Evolutionary conservation across 2,113 vertebrate species (phyloP), one percentile per base, ranked within the genome.

Genomic region (Fregata magnificens): DNA sequence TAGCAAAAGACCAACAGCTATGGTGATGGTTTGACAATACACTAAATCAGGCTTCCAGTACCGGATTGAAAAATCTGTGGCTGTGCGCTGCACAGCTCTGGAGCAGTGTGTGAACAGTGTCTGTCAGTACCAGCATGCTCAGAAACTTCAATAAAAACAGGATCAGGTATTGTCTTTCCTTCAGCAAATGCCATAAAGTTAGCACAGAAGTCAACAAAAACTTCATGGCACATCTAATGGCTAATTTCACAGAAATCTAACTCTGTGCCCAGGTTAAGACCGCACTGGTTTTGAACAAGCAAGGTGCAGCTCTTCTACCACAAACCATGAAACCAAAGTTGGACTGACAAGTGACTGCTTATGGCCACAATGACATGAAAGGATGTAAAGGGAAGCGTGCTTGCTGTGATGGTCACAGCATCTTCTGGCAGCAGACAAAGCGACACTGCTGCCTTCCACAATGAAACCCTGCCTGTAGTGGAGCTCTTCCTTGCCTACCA

Each of bases 391-490:
- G 10, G 8, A 70, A 58, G 17, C 16, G 9, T 2, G 1, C 31
- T 50, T 42, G 16, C 55, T 76, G 47, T 24, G 21, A 58, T 26
- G 28, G 38, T 44, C 82, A 82, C 25, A 38, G 66, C 13, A 71
- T 10, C 47, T 67, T 47, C 44, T 59, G n/a, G 20, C 19, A 74
- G 14, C 10, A 80, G 25, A 44, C 58, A 82, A 88, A 67, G 13
- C 0, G 1, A 45, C 0, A 0, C 11, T 78, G 31, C 9, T 42
- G 21, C 26, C 49, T 84, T 78, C 8, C 21, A 45, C 40, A 66
- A 36, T 0, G 8, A 81, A 85, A 52, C 9, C 8, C 36, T n/a
- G 32, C 13, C 44, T 52, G 29, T 16, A 32, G 26, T 0, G 2
- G 32, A 69, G 13, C 19, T 79, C 59, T 49, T 61, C 14, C 26